These are phyloP conservation scores for Phyto melanocephala DNA, from an alignment of 2,888 invertebrate genomes.

Conservation along the genomic window DNA sequence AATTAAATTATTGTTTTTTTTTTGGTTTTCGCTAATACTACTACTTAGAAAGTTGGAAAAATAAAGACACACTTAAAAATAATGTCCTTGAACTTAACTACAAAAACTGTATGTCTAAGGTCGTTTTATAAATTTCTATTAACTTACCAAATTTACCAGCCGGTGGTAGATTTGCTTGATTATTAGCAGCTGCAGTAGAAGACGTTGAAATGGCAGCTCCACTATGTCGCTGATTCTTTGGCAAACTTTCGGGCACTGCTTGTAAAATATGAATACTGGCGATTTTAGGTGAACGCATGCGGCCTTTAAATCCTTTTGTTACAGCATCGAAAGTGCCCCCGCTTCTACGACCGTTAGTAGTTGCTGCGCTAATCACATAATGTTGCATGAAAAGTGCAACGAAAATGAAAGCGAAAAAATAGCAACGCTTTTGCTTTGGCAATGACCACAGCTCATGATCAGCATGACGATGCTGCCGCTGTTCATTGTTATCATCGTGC, in stretches of 20 bases:
- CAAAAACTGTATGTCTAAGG: background rate
- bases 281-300: constrained; percentile 66
- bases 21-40: no score
- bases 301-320: constrained; percentile 65
- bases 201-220: background rate
- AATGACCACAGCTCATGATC: constrained; percentile 42
- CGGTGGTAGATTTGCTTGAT: constrained; percentile 32
- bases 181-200: constrained; percentile 16
- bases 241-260: constrained; percentile 63
- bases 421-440: constrained; percentile 39
- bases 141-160: constrained; percentile 62
- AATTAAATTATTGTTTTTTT: background rate
- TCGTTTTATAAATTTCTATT: background rate
- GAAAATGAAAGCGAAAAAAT: constrained; percentile 52
- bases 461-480: background rate
- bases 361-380: background rate
- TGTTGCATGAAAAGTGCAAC: constrained; percentile 52
- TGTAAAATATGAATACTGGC: constrained; percentile 65
- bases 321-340: constrained; percentile 31
- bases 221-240: constrained; percentile 17
- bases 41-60: no score
- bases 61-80: background rate
- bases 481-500: background rate
- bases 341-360: constrained; percentile 14
- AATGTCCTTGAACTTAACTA: constrained; percentile 45